Evolutionary conservation across 2,888 invertebrate species (phyloP), one percentile per base, ranked within the genome.

Genomic region (Allophyes oxyacanthae): DNA sequence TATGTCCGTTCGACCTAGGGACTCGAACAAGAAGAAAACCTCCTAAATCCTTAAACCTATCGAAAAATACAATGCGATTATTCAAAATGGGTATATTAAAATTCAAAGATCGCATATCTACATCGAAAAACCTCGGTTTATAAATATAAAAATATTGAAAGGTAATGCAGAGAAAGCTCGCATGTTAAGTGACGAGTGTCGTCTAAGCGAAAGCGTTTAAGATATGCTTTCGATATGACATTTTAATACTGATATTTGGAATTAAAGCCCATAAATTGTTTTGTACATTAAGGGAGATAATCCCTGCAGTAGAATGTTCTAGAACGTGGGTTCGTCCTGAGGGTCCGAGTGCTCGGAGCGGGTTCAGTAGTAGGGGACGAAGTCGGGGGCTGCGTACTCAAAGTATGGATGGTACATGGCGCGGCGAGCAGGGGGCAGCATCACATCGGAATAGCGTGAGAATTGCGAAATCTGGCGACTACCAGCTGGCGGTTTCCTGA

Each of bases 191-290:
- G 76, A 81, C 77, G 77, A 78, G 77, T 66, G 60, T 67, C 67
- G 78, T 75, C 77, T 60, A 88, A 89, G 91, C 89, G 84, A 86
- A 86, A 89, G 89, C 88, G 81, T 62, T 60, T 77, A 74, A 79
- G 92, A 93, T 93, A 93, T 93, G 93, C 88, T 86, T 86, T 79
- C 86, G 92, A 92, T 92, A 93, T 92, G 92, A 83, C 82, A 64
- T 78, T 78, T 82, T 81, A 82, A 75, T 80, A 79, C 65, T 86
- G 86, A 85, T 87, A 87, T 79, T 77, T 73, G 72, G 77, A 70
- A 70, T 83, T 85, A 84, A 87, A 87, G 86, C 85, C 87, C 77
- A 79, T 69, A 67, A 80, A 79, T 72, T 73, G 67, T 84, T 67
- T 90, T 90, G 89, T 90, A 88, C 88, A 84, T 78, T 62, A 75